Evolutionary conservation across 2,113 vertebrate species (phyloP).

Genomic region (Silurus glanis): DNA sequence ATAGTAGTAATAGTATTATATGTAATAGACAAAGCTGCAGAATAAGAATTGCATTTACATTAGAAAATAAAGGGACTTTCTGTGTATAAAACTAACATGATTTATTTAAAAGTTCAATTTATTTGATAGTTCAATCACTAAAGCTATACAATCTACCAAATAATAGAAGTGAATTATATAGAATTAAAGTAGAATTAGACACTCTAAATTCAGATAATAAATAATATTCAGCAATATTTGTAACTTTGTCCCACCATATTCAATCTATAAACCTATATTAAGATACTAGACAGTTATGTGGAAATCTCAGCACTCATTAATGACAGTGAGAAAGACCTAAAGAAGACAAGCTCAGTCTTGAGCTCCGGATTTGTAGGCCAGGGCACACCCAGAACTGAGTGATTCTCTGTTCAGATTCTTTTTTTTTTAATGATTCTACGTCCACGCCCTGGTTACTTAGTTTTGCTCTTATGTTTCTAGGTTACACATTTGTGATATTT

Average conservation of each 20-base stretch:
- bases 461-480: background rate
- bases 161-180: too few relatives aligned
- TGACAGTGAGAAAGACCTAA: background rate
- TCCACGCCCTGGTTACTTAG: background rate
- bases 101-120: background rate
- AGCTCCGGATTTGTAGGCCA: background rate
- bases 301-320: background rate
- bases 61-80: background rate
- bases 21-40: background rate
- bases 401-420: background rate
- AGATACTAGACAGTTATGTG: background rate
- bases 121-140: background rate
- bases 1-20: background rate
- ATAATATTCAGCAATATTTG: too few relatives aligned
- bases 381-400: background rate
- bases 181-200: too few relatives aligned
- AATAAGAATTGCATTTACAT: background rate
- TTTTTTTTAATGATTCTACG: background rate
- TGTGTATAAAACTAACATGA: background rate
- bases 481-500: background rate
- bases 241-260: background rate
- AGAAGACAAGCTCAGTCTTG: constrained; percentile 18
- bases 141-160: background rate
- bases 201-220: too few relatives aligned
- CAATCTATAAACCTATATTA: background rate